Percentiles rank a stretch among this genome's conserved stretches.
phyloP scores from a whole-genome alignment of 2,888 invertebrate species.

The Frankliniella fusca region DNA sequence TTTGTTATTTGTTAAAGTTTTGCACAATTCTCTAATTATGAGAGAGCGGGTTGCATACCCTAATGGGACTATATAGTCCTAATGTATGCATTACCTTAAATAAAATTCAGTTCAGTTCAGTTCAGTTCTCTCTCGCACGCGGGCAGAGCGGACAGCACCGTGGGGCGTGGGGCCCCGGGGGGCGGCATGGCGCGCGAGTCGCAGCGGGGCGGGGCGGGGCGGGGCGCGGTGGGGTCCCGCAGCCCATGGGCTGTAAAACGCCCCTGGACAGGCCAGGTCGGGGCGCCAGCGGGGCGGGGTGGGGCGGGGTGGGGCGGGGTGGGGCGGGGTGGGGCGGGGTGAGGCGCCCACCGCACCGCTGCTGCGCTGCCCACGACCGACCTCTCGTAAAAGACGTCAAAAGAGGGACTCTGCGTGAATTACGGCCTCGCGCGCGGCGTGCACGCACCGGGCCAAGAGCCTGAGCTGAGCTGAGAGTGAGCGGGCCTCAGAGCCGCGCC shows the following conservation, averaged over 20 bases:
- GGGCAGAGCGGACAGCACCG: too few relatives aligned
- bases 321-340: neutral
- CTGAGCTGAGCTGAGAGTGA: neutral
- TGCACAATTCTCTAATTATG: too few relatives aligned
- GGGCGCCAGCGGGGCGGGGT: neutral
- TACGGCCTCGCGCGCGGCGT: neutral
- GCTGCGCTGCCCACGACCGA: neutral
- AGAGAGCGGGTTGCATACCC: too few relatives aligned
- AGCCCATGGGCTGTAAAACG: neutral
- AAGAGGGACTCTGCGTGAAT: neutral
- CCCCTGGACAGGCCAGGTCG: neutral
- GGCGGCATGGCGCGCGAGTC: too few relatives aligned
- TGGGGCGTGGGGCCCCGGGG: too few relatives aligned
- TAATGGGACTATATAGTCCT: too few relatives aligned
- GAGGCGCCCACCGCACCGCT: neutral
- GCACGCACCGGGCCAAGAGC: neutral
- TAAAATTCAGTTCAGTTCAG: too few relatives aligned
- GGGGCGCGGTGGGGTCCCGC: neutral
- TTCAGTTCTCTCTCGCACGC: too few relatives aligned
- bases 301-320: neutral
- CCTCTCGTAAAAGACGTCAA: conserved; percentile 16
- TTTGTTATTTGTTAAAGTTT: too few relatives aligned
- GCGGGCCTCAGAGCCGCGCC: too few relatives aligned
- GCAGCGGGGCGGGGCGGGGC: too few relatives aligned
- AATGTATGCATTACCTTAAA: too few relatives aligned